Evolutionary conservation across 2,113 vertebrate species (phyloP), one percentile per base, ranked within the genome.

Genomic region (Pandion haliaetus): DNA sequence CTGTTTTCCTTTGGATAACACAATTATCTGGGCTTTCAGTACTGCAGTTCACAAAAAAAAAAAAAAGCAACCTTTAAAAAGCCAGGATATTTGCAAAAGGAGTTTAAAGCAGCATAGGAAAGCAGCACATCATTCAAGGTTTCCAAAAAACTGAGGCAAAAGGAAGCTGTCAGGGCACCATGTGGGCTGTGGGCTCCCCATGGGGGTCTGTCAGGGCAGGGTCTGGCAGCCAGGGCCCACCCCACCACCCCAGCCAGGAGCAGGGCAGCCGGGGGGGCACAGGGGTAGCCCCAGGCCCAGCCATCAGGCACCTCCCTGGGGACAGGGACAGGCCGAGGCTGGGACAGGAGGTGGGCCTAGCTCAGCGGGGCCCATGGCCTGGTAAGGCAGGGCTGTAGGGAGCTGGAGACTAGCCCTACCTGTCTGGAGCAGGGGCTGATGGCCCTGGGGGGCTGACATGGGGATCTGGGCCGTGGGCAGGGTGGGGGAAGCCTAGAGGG

Each of bases 331-430:
- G 66, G 34, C 49, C 3, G 1, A 47, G 66, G 18, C 13, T 24
- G 40, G 19, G 13, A 24, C 5, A 9, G 18, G 17, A 11, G 0
- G 0, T 26, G 32, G 36, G 44, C 25, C 26, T 3, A 1, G 45
- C 34, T 34, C 12, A n/a, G 49, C 11, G 34, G 7, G 47, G 5
- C 50, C 58, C 31, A 8, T 23, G n/a, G 29, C 45, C 62, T n/a
- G 19, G 25, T 7, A 42, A 14, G 10, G 6, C 32, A 65, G 36
- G 38, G 19, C 32, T 31, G 44, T 7, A 6, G 28, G 24, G n/a
- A 86, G 58, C 19, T n/a, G 17, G 19, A 72, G 32, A 10, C 34
- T 2, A 29, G 65, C 42, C 21, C 21, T 50, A 58, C 20, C 6
- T 7, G 6, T 14, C 20, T 55, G 79, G 36, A 32, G 7, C 34